A percentile compares a stretch with the other conserved stretches of the same genome.
phyloP scores from a whole-genome alignment of 2,113 vertebrate species.

The Cavia porcellus region DNA sequence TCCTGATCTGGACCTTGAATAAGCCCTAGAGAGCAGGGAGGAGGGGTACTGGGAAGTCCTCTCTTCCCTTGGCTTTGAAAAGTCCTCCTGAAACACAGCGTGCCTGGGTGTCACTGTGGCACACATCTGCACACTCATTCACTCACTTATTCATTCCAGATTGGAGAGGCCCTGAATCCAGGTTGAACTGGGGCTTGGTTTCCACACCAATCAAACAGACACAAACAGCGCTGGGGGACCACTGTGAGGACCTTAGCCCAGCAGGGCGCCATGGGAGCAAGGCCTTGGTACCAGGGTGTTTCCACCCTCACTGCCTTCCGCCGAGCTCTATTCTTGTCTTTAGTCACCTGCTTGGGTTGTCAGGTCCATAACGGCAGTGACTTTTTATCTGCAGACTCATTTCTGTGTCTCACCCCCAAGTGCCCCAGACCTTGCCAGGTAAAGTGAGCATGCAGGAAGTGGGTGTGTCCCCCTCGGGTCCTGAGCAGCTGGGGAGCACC shows the following conservation, averaged over 20 bases:
- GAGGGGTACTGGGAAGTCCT: background rate
- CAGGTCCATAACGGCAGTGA: background rate
- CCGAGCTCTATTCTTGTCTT: background rate
- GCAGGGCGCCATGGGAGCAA: background rate
- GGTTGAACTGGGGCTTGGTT: background rate
- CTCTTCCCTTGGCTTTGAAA: background rate
- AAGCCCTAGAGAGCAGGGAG: background rate
- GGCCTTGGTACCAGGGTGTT: background rate
- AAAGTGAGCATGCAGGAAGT: background rate
- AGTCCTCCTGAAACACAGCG: background rate
- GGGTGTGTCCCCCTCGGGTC: background rate
- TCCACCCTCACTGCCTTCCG: background rate
- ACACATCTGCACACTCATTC: background rate
- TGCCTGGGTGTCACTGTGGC: accelerated
- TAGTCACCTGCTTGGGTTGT: background rate
- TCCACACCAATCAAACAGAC: background rate
- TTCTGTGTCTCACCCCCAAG: background rate
- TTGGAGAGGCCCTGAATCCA: background rate
- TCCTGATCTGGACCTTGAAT: background rate
- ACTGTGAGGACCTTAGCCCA: background rate
- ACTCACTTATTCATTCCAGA: background rate
- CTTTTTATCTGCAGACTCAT: background rate
- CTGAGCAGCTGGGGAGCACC: background rate
- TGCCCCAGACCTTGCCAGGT: background rate
- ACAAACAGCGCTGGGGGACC: accelerated